These are phyloP conservation scores for Spea hammondii DNA, from an alignment of 2,797 vertebrate species.

Conservation along the genomic window DNA sequence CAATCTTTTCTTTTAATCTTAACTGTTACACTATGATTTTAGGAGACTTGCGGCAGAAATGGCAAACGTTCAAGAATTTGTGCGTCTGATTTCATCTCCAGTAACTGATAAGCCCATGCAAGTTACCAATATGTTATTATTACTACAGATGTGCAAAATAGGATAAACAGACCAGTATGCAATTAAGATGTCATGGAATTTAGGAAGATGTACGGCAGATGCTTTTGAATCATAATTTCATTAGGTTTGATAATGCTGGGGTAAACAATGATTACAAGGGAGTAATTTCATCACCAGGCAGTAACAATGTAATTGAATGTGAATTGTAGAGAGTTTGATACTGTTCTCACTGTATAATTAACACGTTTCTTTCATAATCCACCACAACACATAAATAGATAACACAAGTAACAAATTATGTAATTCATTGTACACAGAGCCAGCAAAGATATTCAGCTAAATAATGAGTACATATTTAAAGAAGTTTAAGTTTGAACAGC, in stretches of 20 bases:
- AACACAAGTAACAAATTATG: conserved; percentile 11
- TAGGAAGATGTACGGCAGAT: conserved; percentile 43
- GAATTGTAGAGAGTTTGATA: conserved; percentile 42
- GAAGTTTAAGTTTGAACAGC: too few species aligned
- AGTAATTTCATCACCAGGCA: conserved; percentile 42
- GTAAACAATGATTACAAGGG: conserved; percentile 39
- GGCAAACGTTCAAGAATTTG: too few species aligned
- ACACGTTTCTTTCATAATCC: conserved; percentile 43
- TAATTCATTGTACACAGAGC: neutral
- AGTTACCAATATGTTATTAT: conserved; percentile 28
- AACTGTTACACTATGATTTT: too few species aligned
- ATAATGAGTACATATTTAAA: too few species aligned
- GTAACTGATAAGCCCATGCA: conserved; percentile 17
- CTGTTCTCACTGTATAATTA: conserved; percentile 39
- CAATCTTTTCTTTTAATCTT: too few species aligned
- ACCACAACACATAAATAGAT: conserved; percentile 9
- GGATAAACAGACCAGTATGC: conserved; percentile 21
- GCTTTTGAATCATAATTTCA: conserved; percentile 38
- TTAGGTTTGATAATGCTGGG: conserved; percentile 40
- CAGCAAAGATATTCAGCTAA: too few species aligned
- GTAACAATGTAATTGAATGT: conserved; percentile 42
- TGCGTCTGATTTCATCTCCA: neutral
- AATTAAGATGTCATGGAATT: conserved; percentile 41
- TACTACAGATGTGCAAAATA: conserved; percentile 30
- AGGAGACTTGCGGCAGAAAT: too few species aligned